Evolutionary conservation across 2,113 vertebrate species (phyloP).

Genomic region (Edolisoma coerulescens): DNA sequence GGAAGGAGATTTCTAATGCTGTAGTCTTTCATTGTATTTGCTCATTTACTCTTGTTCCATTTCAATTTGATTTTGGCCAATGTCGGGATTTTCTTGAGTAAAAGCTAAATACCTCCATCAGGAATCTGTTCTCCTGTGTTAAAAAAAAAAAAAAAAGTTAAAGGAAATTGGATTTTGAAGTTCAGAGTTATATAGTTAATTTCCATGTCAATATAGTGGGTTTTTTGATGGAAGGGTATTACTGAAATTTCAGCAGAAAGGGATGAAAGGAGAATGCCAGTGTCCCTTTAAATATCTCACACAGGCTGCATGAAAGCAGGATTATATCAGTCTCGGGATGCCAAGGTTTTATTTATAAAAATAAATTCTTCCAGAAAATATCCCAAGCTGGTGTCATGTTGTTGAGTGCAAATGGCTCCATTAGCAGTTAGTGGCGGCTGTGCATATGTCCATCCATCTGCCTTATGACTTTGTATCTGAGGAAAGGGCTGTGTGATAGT

Average conservation of each 20-base stretch:
- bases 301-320: neutral
- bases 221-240: neutral
- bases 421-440: neutral
- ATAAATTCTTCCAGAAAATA: constrained; percentile 8
- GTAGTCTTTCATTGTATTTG: neutral
- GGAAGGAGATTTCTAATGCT: neutral
- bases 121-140: neutral
- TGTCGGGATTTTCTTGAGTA: neutral
- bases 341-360: constrained; percentile 41
- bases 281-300: neutral
- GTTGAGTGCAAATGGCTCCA: constrained; percentile 2
- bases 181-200: neutral
- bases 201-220: neutral
- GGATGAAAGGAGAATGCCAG: neutral
- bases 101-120: neutral
- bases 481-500: neutral
- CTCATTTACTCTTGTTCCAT: neutral
- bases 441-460: constrained; percentile 51
- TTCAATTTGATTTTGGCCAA: neutral
- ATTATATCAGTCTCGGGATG: neutral
- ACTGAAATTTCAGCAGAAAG: neutral
- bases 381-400: neutral
- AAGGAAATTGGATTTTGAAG: neutral
- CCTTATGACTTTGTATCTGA: neutral
- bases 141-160: neutral